phyloP scores from a whole-genome alignment of 2,113 vertebrate genomes.

The Ursus arctos region DNA sequence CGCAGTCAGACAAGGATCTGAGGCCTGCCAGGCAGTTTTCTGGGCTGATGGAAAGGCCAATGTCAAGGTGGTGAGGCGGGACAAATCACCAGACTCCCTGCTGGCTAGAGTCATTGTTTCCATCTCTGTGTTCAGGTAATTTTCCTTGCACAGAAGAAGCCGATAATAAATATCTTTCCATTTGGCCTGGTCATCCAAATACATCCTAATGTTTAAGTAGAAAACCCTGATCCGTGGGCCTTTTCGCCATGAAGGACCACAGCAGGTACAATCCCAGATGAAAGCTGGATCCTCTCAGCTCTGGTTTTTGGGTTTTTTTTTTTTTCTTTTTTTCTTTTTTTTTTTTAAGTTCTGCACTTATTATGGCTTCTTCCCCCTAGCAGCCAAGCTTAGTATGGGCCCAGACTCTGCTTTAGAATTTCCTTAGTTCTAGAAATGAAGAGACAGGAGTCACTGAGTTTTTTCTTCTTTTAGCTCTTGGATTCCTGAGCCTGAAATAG shows the following conservation, averaged over 20 bases:
- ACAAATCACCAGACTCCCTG: not conserved
- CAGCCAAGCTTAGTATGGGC: slow-evolving; percentile 62
- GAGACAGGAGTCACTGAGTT: slow-evolving; percentile 26
- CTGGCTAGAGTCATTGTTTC: not conserved
- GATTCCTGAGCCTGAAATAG: slow-evolving; percentile 70
- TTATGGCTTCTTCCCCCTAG: slow-evolving; percentile 53
- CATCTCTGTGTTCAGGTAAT: not conserved
- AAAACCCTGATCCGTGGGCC: not conserved
- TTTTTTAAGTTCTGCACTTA: slow-evolving; percentile 50
- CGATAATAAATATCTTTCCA: not conserved
- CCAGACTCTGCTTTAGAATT: slow-evolving; percentile 47
- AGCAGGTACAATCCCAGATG: not conserved
- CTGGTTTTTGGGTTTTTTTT: not conserved
- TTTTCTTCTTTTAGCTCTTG: slow-evolving; percentile 70
- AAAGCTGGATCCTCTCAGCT: not conserved
- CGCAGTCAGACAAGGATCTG: not conserved
- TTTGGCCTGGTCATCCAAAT: not conserved
- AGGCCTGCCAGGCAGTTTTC: not conserved
- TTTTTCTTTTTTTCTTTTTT: not conserved
- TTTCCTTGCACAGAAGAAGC: not conserved
- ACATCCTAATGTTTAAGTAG: not conserved
- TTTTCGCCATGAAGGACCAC: not conserved
- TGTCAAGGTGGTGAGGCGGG: not conserved
- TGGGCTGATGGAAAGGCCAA: not conserved
- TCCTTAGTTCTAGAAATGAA: slow-evolving; percentile 29